Percentiles rank a stretch among this genome's conserved stretches.
Evolutionary conservation across 2,797 vertebrate species (phyloP).

Genomic region (Antrozous pallidus): DNA sequence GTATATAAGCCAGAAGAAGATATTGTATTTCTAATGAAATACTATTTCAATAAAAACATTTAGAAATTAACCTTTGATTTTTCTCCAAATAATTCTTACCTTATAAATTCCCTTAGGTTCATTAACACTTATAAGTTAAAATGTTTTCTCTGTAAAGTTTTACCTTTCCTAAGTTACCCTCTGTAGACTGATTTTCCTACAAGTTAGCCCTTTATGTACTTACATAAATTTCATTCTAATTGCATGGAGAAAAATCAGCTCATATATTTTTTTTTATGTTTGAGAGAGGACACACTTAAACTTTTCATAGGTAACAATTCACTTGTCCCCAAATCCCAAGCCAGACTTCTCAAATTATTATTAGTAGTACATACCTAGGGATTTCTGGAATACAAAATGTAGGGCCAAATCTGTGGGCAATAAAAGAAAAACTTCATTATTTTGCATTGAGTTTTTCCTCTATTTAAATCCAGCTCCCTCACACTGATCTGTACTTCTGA

Average conservation of each 20-base stretch:
- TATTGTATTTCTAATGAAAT: slow-evolving; percentile 24
- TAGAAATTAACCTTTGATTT: not conserved
- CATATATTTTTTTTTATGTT: not conserved
- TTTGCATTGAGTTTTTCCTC: slow-evolving; percentile 11
- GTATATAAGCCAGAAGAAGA: not conserved
- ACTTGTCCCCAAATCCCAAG: not conserved
- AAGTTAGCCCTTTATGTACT: not conserved
- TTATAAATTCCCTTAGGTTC: not conserved
- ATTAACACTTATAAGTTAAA: not conserved
- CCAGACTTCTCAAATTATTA: slow-evolving; percentile 4
- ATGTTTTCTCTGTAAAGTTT: slow-evolving; percentile 26
- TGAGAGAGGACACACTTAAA: not conserved
- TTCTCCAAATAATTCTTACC: slow-evolving; percentile 8
- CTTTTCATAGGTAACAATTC: not conserved
- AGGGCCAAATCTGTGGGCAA: slow-evolving; percentile 3
- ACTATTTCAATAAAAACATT: slow-evolving; percentile 32
- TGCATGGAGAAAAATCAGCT: not conserved
- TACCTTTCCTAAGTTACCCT: slow-evolving; percentile 3
- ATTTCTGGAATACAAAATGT: slow-evolving; percentile 55
- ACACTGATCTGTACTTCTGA: not conserved
- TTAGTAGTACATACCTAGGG: not conserved
- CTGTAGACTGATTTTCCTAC: not conserved
- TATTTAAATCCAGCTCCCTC: not conserved
- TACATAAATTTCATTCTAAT: slow-evolving; percentile 19
- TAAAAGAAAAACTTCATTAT: slow-evolving; percentile 25